Evolutionary conservation across 1,140 invertebrate genomes (phyloP), one percentile per base, ranked within the genome.

Genomic region (Grapholita molesta): DNA sequence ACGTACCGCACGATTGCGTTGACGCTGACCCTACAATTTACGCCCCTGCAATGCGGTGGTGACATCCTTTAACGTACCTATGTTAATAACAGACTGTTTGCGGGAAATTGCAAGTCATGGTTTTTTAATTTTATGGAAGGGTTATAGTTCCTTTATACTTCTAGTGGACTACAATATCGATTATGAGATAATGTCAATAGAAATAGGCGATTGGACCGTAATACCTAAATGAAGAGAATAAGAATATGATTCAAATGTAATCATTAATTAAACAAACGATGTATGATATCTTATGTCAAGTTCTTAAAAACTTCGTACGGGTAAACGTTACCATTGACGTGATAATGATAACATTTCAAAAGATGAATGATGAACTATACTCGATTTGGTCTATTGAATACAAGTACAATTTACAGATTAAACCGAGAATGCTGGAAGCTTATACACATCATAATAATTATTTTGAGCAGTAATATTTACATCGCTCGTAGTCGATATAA

Each of bases 51-150:
- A 53, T 66, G 53, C 48, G 35, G 42, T 79, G 72, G 66, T 69
- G 72, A 74, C 70, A 77, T 69, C 67, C 73, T 48, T 86, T 85
- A 83, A 69, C 78, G 33, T 61, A 71, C 24, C 11, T 25, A 42
- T 73, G 83, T 69, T 84, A 86, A 86, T 80, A 64, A 52, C 65
- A 71, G 71, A 73, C 30, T 70, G 48, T 15, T 24, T 68, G 64
- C n/a, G 71, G 66, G 69, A 78, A 78, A 73, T 70, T 66, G 70
- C 78, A 71, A 80, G 74, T 77, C 71, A 75, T 68, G 42, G 6
- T 30, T 68, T 66, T 11, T 35, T 28, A 42, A 32, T 68, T 70
- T 70, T 57, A 67, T 69, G 42, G 61, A n/a, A n/a, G n/a, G n/a
- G n/a, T n/a, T n/a, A 5, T 38, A 68, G 68, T 65, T 5, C 6